Base-by-base conservation (phyloP, 2,113 vertebrate species). In the Actenoides lindsayi region DNA sequence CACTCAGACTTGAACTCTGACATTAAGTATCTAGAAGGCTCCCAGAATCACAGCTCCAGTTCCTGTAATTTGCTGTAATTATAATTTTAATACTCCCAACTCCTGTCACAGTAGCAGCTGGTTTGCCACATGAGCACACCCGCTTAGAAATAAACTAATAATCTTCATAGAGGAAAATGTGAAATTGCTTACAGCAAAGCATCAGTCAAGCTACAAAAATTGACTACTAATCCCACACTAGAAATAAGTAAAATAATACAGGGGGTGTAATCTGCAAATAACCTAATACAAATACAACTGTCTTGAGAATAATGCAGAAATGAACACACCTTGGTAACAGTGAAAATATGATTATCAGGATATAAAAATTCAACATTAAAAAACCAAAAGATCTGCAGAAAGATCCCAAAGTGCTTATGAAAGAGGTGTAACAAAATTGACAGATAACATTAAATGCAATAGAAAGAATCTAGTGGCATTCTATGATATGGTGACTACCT, bases 101-200 rank as follows among this genome's bases (percentile, higher is more conserved):
- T 83, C 30, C 74, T 86, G 60, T 48, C 7, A 1, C 64, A 81
- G 83, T 19, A 95, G 89, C 90, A 92, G 91, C 89, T 94, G 71
- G 70, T 92, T 78, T 91, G 76, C 63, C 80, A 90, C 39, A 54
- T 42, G 11, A 93, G 60, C 54, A 56, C 27, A 48, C 57, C 35
- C 8, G 0, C 31, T 65, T 65, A 71, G 95, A 81, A 95, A 87
- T 75, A 91, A 95, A 87, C 64, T 84, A 92, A 83, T 75, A 87
- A 87, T 89, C 53, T 79, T 83, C 65, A 82, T 9, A 81, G 56
- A 93, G 30, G 16, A 87, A 94, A 91, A 94, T 5, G 4, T 81
- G 73, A 81, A 92, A 95, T 44, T 82, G 80, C 83, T 91, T 51
- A 75, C 35, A 87, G 69, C 35, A 68, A 90, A 85, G 54, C 78